Evolutionary conservation across 2,113 vertebrate genomes (phyloP).

Genomic region (Perca fluviatilis): DNA sequence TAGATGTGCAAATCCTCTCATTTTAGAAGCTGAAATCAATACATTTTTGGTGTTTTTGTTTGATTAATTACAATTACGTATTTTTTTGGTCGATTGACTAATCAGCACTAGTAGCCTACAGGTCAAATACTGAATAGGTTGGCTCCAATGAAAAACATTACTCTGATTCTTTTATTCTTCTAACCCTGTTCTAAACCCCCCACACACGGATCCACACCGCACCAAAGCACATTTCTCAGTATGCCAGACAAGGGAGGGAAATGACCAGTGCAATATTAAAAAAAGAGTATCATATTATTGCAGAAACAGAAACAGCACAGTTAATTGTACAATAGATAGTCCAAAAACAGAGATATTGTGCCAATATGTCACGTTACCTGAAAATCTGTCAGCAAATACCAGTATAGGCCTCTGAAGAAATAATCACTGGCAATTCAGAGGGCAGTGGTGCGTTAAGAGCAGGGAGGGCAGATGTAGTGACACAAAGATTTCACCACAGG

Average conservation of each 20-base stretch:
- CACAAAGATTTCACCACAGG: conserved; percentile 53
- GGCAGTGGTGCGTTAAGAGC: conserved; percentile 50
- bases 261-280: conserved; percentile 23
- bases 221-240: background rate
- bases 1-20: background rate
- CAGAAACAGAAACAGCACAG: conserved; percentile 31
- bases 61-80: background rate
- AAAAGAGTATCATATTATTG: conserved; percentile 38
- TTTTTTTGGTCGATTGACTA: background rate
- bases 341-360: background rate
- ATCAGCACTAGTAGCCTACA: background rate
- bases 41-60: background rate
- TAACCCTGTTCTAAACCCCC: background rate
- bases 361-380: background rate
- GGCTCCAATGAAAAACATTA: background rate
- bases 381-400: conserved; percentile 38
- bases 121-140: background rate
- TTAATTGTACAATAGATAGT: background rate
- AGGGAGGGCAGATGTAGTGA: conserved; percentile 60
- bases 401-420: conserved; percentile 30
- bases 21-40: background rate
- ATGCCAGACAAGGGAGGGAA: background rate
- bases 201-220: background rate
- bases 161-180: background rate
- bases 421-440: conserved; percentile 39